These are phyloP conservation scores for Hartigia nigra DNA, from an alignment of 2,888 invertebrate species.

Conservation along the genomic window DNA sequence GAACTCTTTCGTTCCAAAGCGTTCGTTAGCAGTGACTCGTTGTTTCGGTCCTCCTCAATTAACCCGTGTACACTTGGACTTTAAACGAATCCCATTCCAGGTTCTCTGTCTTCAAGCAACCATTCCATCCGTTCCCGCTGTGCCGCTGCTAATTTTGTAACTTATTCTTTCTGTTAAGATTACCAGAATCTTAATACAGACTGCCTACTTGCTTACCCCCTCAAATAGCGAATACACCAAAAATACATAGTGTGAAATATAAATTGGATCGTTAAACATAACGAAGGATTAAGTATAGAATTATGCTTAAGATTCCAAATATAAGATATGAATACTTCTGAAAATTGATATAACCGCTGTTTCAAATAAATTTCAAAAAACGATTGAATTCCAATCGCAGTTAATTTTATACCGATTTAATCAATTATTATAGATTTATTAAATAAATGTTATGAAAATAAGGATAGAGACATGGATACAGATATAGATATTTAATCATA, in stretches of 20 bases:
- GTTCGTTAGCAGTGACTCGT: conserved; percentile 29
- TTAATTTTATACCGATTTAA: not conserved
- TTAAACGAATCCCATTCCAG: conserved; percentile 22
- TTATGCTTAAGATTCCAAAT: not conserved
- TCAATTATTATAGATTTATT: not conserved
- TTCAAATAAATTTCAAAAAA: not conserved
- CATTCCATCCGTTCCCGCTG: not conserved
- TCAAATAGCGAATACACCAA: not conserved
- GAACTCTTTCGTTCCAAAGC: conserved; percentile 14
- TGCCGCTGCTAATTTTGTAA: conserved; percentile 17
- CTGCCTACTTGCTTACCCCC: not conserved
- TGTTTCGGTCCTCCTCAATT: conserved; percentile 24
- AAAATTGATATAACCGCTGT: not conserved
- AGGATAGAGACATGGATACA: too few species aligned
- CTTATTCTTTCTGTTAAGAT: conserved; percentile 11
- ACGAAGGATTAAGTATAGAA: not conserved
- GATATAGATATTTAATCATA: not conserved
- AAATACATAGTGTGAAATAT: conserved; percentile 2
- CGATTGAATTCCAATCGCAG: not conserved
- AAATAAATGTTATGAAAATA: too few species aligned
- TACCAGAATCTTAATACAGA: not conserved
- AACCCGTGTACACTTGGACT: conserved; percentile 23
- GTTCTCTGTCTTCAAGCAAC: not conserved
- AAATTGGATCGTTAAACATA: not conserved
- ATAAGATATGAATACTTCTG: not conserved